These are phyloP conservation scores for Leucoma salicis DNA, from an alignment of 2,888 invertebrate genomes.

Conservation along the genomic window DNA sequence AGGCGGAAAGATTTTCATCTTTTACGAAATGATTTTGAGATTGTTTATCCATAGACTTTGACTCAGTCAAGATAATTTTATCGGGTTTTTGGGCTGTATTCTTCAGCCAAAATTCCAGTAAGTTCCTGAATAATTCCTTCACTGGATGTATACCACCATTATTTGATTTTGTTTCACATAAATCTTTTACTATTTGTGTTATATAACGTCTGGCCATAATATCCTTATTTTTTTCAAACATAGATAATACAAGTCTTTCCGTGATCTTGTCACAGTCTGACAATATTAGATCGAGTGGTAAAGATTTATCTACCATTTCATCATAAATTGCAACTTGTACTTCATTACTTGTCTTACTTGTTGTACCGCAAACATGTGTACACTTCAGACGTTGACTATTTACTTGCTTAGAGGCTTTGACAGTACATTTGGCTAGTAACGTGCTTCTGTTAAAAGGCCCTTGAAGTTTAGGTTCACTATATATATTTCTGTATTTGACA, in stretches of 20 bases:
- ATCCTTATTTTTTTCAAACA: conserved; percentile 39
- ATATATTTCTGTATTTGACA: conserved; percentile 58
- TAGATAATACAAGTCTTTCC: conserved; percentile 51
- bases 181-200: conserved; percentile 53
- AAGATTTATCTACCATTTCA: conserved; percentile 29
- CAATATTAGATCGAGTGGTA: conserved; percentile 41
- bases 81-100: conserved; percentile 42
- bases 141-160: conserved; percentile 49
- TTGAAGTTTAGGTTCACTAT: conserved; percentile 52
- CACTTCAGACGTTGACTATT: neutral
- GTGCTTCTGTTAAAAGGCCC: conserved; percentile 51
- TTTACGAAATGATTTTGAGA: conserved; percentile 51
- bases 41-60: conserved; percentile 46
- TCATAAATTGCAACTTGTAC: conserved; percentile 35
- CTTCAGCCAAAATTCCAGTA: conserved; percentile 65
- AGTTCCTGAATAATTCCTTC: conserved; percentile 55
- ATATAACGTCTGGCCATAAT: conserved; percentile 43
- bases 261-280: conserved; percentile 54
- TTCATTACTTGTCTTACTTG: neutral
- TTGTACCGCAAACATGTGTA: conserved; percentile 26
- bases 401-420: conserved; percentile 27
- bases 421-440: conserved; percentile 42
- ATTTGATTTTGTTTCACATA: conserved; percentile 48
- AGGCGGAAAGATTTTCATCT: conserved; percentile 54
- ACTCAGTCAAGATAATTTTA: conserved; percentile 33